These are phyloP conservation scores for Eucidaris tribuloides DNA, from an alignment of 35 echinoderm and acorn worm genomes.

Conservation along the genomic window DNA sequence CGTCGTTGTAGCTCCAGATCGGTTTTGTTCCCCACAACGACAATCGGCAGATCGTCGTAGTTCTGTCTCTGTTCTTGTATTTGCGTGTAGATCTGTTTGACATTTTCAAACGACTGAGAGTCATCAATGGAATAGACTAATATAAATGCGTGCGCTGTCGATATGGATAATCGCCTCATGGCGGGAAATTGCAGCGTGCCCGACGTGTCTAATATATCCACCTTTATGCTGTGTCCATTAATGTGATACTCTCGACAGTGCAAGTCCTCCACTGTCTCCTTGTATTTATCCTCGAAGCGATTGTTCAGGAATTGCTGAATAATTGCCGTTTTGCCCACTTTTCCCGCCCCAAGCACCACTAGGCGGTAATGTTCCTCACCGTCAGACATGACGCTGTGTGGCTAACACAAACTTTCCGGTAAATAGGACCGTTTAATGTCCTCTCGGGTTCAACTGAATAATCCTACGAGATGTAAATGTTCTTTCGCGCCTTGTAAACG, in stretches of 20 bases:
- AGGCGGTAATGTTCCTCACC: conserved; percentile 78
- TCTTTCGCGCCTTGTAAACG: no score
- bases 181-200: conserved; percentile 90
- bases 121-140: conserved; percentile 91
- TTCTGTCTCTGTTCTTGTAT: conserved; percentile 89
- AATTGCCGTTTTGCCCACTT: conserved; percentile 94
- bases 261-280: conserved; percentile 91
- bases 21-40: conserved; percentile 86
- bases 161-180: conserved; percentile 95
- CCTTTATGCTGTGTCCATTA: conserved; percentile 91
- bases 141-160: conserved; percentile 92
- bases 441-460: no score
- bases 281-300: conserved; percentile 84
- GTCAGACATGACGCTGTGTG: conserved; percentile 40
- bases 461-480: no score
- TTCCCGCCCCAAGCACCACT: conserved; percentile 84
- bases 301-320: conserved; percentile 87
- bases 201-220: conserved; percentile 95
- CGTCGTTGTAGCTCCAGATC: conserved; percentile 65
- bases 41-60: conserved; percentile 82
- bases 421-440: no score
- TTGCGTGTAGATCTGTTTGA: conserved; percentile 90
- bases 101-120: conserved; percentile 73
- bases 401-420: no score
- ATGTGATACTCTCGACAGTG: conserved; percentile 95